Evolutionary conservation across 2,797 vertebrate species (phyloP).

Genomic region (Chrosomus eos): DNA sequence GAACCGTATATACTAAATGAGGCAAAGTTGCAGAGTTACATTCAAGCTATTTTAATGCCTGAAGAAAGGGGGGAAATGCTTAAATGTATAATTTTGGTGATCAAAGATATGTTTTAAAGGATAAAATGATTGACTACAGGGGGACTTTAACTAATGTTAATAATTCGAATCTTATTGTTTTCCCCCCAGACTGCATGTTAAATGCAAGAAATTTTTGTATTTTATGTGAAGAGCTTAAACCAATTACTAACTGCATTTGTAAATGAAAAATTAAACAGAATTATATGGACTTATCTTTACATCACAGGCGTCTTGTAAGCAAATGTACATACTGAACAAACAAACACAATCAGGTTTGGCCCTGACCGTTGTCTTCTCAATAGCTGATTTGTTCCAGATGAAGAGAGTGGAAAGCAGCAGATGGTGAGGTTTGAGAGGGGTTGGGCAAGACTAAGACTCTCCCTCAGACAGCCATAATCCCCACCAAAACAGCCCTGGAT

Average conservation of each 20-base stretch:
- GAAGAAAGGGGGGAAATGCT: too few species aligned
- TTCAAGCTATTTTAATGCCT: too few species aligned
- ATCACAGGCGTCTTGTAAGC: background rate
- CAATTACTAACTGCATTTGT: background rate
- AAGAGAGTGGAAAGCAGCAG: slow-evolving; percentile 61
- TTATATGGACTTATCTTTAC: background rate
- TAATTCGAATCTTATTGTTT: background rate
- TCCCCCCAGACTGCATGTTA: background rate
- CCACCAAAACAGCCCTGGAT: slow-evolving; percentile 42
- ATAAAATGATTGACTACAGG: too few species aligned
- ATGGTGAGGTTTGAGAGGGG: slow-evolving; percentile 58
- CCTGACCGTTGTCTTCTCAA: slow-evolving; percentile 61
- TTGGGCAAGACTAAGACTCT: slow-evolving; percentile 51
- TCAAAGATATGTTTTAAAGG: too few species aligned
- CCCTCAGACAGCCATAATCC: slow-evolving; percentile 52
- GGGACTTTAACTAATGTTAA: too few species aligned
- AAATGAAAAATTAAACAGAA: background rate
- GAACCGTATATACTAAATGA: too few species aligned
- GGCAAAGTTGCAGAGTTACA: too few species aligned
- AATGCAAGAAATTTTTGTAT: background rate
- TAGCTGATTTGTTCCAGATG: slow-evolving; percentile 62
- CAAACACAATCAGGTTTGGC: slow-evolving; percentile 33
- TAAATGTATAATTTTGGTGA: too few species aligned
- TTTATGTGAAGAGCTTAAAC: background rate
- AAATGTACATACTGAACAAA: slow-evolving; percentile 21